phyloP scores from a whole-genome alignment of 2,113 vertebrate genomes.

The Cephalopterus ornatus region DNA sequence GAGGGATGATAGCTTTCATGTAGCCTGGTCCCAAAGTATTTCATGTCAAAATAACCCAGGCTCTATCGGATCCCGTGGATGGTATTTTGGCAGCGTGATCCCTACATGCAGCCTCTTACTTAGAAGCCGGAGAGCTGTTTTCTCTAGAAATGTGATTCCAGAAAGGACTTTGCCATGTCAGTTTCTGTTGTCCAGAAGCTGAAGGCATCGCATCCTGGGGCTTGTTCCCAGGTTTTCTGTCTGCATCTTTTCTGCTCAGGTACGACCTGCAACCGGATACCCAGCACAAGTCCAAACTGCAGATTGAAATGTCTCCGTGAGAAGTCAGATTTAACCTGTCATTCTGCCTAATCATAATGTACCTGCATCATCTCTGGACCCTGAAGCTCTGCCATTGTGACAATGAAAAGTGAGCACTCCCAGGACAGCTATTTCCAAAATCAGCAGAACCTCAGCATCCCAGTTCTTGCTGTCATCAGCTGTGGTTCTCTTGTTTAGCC shows the following conservation, averaged over 20 bases:
- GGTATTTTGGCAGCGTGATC: not conserved
- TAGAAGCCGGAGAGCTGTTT: not conserved
- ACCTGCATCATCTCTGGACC: not conserved
- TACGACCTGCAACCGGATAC: accelerated
- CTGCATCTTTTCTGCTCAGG: not conserved
- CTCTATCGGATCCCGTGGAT: not conserved
- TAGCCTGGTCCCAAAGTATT: not conserved
- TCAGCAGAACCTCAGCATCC: not conserved
- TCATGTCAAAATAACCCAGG: not conserved
- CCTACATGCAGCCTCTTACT: not conserved
- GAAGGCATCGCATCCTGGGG: not conserved
- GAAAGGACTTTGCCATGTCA: not conserved
- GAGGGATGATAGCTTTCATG: not conserved
- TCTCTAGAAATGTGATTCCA: not conserved
- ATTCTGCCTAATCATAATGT: not conserved
- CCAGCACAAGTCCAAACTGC: not conserved
- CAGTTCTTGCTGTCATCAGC: not conserved
- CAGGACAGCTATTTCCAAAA: not conserved
- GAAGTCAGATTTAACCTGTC: not conserved
- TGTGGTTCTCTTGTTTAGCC: not conserved
- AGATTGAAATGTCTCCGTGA: not conserved
- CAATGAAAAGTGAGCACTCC: not conserved
- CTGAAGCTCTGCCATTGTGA: not conserved
- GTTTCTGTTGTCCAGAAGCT: not conserved
- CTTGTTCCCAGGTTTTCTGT: not conserved